A percentile compares a stretch with the other conserved stretches of the same genome.
Conservation (phyloP, 2,888 invertebrate species). For the Acronicta psi region DNA sequence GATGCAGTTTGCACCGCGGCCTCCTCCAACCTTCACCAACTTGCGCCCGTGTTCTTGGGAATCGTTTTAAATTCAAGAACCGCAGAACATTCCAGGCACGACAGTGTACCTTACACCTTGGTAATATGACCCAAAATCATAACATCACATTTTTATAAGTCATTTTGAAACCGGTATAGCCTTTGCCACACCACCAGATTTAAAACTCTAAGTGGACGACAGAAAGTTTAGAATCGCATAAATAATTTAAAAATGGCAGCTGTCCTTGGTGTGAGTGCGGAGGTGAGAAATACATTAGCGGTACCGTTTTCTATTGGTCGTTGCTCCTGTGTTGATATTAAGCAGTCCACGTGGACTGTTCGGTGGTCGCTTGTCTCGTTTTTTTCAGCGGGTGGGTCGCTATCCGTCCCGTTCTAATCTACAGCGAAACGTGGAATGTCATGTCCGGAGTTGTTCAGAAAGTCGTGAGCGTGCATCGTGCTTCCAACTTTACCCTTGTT, state of each 20-base stretch:
- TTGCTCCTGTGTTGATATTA: conserved; percentile 88
- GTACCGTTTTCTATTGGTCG: conserved; percentile 89
- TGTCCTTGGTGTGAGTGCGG: conserved; percentile 87
- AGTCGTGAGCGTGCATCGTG: conserved; percentile 90
- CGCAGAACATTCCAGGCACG: conserved; percentile 76
- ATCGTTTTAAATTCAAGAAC: conserved; percentile 89
- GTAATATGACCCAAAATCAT: conserved; percentile 73
- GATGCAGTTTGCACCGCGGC: conserved; percentile 88
- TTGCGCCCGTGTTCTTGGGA: conserved; percentile 88
- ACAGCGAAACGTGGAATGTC: conserved; percentile 89
- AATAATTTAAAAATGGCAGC: conserved; percentile 78
- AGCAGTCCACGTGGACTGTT: conserved; percentile 89
- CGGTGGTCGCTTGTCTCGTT: conserved; percentile 86
- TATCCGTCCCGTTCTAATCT: conserved; percentile 88
- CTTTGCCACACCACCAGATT: conserved; percentile 68
- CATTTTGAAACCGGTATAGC: conserved; percentile 77
- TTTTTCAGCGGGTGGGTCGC: conserved; percentile 84
- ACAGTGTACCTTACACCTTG: conserved; percentile 71
- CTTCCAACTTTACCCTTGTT: conserved; percentile 77
- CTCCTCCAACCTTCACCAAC: conserved; percentile 88
- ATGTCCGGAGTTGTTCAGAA: conserved; percentile 89
- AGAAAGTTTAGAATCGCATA: conserved; percentile 79
- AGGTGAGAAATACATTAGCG: conserved; percentile 90
- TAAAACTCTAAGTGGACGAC: conserved; percentile 69
- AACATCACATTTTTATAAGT: conserved; percentile 72